Conservation (phyloP, 2,797 vertebrate genomes). For the Philypnodon macrostomus region DNA sequence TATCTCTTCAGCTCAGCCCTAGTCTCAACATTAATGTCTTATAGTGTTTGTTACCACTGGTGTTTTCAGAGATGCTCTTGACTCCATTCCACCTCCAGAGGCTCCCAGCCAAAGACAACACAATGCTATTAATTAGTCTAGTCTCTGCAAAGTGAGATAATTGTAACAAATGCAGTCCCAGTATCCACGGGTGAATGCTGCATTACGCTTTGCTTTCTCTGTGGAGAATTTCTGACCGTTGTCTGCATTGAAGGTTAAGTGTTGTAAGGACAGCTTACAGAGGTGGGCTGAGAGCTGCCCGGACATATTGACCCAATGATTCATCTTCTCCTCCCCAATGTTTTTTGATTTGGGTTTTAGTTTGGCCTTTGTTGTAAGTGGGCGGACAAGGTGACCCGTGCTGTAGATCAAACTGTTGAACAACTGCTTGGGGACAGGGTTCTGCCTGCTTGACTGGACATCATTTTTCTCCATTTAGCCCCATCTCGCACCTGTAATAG, state of each 20-base stretch:
- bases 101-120: conserved; percentile 42
- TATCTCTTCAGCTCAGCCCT: conserved; percentile 13
- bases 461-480: conserved; percentile 75
- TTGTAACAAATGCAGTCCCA: conserved; percentile 41
- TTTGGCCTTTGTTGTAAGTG: conserved; percentile 52
- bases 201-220: conserved; percentile 14
- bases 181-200: conserved; percentile 32
- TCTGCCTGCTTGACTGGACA: conserved; percentile 64
- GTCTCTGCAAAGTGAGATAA: conserved; percentile 56
- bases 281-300: conserved; percentile 44
- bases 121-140: conserved; percentile 53
- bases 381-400: conserved; percentile 66
- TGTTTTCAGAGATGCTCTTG: conserved; percentile 43
- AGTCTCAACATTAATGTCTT: conserved; percentile 33
- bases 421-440: conserved; percentile 69
- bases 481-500: conserved; percentile 72
- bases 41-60: conserved; percentile 24
- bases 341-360: conserved; percentile 57
- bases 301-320: conserved; percentile 57
- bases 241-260: conserved; percentile 48
- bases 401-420: conserved; percentile 69
- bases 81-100: conserved; percentile 35
- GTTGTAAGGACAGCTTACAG: conserved; percentile 34
- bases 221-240: conserved; percentile 16
- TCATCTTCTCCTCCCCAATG: conserved; percentile 52